Evolutionary conservation across 2,888 invertebrate genomes (phyloP), one percentile per base, ranked within the genome.

Genomic region (Sesia apiformis): DNA sequence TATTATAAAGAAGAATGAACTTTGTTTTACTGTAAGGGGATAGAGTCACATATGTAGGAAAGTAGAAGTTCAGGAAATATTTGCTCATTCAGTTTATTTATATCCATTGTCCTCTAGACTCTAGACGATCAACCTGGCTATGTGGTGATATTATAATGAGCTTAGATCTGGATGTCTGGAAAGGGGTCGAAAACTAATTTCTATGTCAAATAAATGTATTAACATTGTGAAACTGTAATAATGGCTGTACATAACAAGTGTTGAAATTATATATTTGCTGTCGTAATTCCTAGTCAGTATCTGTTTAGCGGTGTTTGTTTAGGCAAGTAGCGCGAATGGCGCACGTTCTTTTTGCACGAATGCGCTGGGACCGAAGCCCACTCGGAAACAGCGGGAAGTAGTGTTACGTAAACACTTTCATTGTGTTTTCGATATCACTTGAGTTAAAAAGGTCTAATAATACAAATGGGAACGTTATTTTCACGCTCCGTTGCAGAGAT

Each of bases 401-500:
- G 56, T 51, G 58, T 82, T 81, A 73, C 74, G 72, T 69, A 75
- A 78, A 64, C 69, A 76, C 82, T 82, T 81, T 81, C 82, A 78
- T 81, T 80, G 72, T 77, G 65, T 76, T 76, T 72, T 74, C 69
- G 71, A 77, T 80, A 76, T 70, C 65, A 72, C 65, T 70, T 60
- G 62, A 64, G 8, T 50, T 38, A 46, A 46, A 46, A 50, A 5
- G 50, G 4, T 52, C 4, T 7, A 52, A 65, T 60, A 64, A 61
- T 60, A 60, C 61, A 61, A 72, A 70, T 65, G 60, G 65, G 67
- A 65, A 63, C 62, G 59, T 55, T 63, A 63, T 66, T 66, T 67
- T 69, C 63, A 71, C 65, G 70, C 67, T 73, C 66, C 64, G 60
- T 70, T 40, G 52, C 40, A n/a, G 40, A 40, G 8, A 40, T 52